These are phyloP conservation scores for Telmatochromis bifrenatus DNA, from an alignment of 2,113 vertebrate genomes.

Conservation along the genomic window DNA sequence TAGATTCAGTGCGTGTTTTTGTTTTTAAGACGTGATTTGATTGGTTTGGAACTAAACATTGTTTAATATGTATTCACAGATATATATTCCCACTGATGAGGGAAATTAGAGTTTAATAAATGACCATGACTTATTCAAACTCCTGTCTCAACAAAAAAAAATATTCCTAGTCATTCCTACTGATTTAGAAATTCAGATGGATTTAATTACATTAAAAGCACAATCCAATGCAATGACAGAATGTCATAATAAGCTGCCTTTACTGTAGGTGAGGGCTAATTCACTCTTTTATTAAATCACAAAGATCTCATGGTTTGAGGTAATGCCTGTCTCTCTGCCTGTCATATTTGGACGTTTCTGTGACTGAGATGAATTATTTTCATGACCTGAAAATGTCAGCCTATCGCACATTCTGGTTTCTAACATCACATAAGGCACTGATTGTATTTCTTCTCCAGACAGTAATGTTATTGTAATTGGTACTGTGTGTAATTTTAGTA, in stretches of 20 bases:
- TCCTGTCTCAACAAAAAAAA: background rate
- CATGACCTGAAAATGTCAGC: background rate
- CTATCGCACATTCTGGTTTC: background rate
- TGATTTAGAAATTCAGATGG: background rate
- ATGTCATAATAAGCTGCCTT: background rate
- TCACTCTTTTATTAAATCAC: background rate
- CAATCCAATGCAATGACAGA: background rate
- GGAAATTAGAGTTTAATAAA: background rate
- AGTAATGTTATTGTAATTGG: background rate
- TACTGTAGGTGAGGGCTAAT: background rate
- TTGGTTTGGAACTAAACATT: background rate
- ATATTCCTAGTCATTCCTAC: background rate
- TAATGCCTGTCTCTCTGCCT: background rate
- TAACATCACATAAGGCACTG: fast-evolving
- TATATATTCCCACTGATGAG: background rate
- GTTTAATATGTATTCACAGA: background rate
- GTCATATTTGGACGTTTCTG: background rate
- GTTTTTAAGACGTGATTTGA: background rate
- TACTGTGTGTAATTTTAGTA: background rate
- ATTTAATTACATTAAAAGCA: background rate
- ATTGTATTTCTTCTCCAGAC: background rate
- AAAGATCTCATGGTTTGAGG: background rate
- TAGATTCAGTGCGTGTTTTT: background rate
- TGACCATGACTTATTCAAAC: background rate
- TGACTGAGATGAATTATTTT: background rate